Evolutionary conservation across 1,140 invertebrate species (phyloP), one percentile per base, ranked within the genome.

Genomic region (Apolygus lucorum): DNA sequence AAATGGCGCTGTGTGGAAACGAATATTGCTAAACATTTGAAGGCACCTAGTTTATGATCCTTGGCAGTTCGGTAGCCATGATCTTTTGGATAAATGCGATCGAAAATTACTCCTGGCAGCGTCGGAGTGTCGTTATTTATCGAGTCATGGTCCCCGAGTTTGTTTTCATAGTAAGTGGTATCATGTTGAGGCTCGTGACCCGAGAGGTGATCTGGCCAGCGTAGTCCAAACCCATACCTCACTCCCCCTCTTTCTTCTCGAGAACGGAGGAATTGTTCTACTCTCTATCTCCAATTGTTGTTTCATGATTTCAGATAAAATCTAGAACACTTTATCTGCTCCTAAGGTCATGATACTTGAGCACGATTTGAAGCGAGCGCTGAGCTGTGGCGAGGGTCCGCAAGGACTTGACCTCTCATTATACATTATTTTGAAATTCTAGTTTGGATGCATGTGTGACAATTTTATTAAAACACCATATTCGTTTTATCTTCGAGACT

Each of bases 241-340:
- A 66, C 29, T 22, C 34, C 17, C 22, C 22, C 54, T 21, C 54
- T 21, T 21, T 24, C 22, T 13, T 13, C 29, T 8, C 28, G 25
- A 66, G 34, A 66, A 28, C 64, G 13, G 27, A 29, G 29, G 64
- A 66, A 66, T 66, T 28, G 64, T 66, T 66, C 28, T 34, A 66
- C 64, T 66, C 64, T 66, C 64, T 66, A 66, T 66, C 64, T 66
- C 29, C 64, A 66, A 66, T 66, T 66, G 64, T 66, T 66, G 64
- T 66, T 66, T 66, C 64, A 66, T 66, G 64, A 66, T 66, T 66
- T 66, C 64, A 66, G 64, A 66, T 66, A 66, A 66, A 66, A 66
- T 66, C 64, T 66, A 66, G 64, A 66, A 66, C 64, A 66, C 64
- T 66, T 66, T 66, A 66, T 66, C 64, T 66, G 64, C 64, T 34